These are phyloP conservation scores for Thinocorus orbignyianus DNA, from an alignment of 2,113 vertebrate species.

Conservation along the genomic window DNA sequence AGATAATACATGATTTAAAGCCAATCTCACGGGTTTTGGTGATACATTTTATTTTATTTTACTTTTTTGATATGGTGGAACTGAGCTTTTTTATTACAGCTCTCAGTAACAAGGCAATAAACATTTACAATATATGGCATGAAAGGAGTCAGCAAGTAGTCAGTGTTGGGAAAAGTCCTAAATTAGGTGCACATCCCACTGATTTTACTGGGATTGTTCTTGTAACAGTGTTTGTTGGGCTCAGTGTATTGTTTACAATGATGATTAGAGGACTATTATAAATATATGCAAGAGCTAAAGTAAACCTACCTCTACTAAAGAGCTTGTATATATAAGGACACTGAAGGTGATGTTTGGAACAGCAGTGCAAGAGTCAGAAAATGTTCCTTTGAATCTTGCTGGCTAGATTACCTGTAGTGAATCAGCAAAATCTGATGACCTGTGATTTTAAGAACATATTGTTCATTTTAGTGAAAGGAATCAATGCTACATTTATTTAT, in stretches of 20 bases:
- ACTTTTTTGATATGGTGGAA: neutral
- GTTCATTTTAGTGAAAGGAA: constrained; percentile 35
- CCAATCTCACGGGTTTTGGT: neutral
- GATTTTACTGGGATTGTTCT: constrained; percentile 1
- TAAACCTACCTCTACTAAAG: neutral
- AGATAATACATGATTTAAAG: neutral
- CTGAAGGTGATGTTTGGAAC: neutral
- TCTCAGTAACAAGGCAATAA: constrained; percentile 22
- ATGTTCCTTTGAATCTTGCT: neutral
- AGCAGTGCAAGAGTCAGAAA: neutral
- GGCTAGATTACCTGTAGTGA: neutral
- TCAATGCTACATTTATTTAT: constrained; percentile 29
- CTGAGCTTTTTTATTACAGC: neutral
- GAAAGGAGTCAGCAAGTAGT: neutral
- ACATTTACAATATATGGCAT: neutral
- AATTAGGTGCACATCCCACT: neutral
- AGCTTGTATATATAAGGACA: neutral
- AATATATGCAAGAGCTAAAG: neutral
- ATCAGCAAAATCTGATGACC: constrained; percentile 19
- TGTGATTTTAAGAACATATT: constrained; percentile 25
- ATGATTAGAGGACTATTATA: neutral
- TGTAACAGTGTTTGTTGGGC: neutral
- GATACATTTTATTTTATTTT: neutral
- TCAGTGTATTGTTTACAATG: neutral
- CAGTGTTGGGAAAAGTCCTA: neutral